Evolutionary conservation across 2,888 invertebrate species (phyloP).

Genomic region (Mimas tiliae): DNA sequence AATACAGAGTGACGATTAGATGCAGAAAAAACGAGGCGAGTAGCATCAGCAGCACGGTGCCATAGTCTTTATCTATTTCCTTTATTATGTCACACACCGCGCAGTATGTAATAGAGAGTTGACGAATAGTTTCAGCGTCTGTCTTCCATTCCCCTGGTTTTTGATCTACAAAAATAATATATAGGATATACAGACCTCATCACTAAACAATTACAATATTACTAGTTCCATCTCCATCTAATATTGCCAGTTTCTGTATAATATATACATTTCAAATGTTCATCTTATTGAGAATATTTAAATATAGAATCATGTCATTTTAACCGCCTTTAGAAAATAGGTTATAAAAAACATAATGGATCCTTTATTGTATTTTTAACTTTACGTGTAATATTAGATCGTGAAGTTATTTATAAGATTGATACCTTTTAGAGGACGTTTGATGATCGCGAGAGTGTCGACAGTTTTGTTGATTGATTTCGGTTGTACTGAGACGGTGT

Average conservation of each 20-base stretch:
- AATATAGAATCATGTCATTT: too few relatives aligned
- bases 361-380: too few relatives aligned
- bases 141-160: neutral
- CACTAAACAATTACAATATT: too few relatives aligned
- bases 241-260: too few relatives aligned
- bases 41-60: constrained; percentile 62
- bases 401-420: neutral
- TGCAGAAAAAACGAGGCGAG: constrained; percentile 73
- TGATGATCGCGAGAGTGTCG: constrained; percentile 10
- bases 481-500: neutral
- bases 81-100: constrained; percentile 66
- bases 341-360: too few relatives aligned
- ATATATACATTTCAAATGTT: too few relatives aligned
- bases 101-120: constrained; percentile 63
- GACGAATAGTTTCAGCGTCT: constrained; percentile 44
- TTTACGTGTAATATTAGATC: too few relatives aligned
- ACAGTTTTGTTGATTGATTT: constrained; percentile 32
- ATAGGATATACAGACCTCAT: neutral
- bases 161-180: neutral
- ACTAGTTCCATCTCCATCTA: too few relatives aligned
- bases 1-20: constrained; percentile 79
- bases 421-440: neutral
- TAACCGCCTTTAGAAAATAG: too few relatives aligned
- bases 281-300: too few relatives aligned
- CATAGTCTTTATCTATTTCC: constrained; percentile 65